phyloP scores from a whole-genome alignment of 2,113 vertebrate species.

The Dissostichus mawsoni region DNA sequence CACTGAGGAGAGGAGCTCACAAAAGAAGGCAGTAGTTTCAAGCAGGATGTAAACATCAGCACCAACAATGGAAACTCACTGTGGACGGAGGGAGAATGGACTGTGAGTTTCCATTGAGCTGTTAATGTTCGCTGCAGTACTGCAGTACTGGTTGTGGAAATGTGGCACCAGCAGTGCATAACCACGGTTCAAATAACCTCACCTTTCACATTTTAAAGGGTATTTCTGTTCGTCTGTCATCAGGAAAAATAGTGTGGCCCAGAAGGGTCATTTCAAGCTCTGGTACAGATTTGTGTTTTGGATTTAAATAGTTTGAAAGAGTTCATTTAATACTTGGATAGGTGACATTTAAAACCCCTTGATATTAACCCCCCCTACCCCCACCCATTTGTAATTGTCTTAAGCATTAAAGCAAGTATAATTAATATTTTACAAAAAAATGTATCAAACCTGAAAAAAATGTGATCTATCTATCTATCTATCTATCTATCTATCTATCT shows the following conservation, averaged over 20 bases:
- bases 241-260: constrained; percentile 50
- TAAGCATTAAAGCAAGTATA: no score
- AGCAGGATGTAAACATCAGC: constrained; percentile 30
- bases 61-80: constrained; percentile 41
- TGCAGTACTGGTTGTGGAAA: neutral
- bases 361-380: neutral
- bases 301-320: constrained; percentile 24
- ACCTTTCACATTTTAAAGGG: constrained; percentile 47
- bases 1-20: constrained; percentile 30
- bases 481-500: no score
- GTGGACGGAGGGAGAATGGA: constrained; percentile 13
- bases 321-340: constrained; percentile 40
- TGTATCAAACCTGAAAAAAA: neutral
- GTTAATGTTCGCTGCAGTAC: neutral
- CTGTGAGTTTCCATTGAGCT: constrained; percentile 17
- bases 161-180: constrained; percentile 24
- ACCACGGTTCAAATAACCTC: constrained; percentile 41
- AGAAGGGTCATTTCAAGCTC: constrained; percentile 14
- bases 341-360: neutral
- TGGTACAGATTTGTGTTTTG: constrained; percentile 33
- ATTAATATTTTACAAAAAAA: neutral
- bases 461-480: no score
- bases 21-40: constrained; percentile 39
- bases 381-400: neutral
- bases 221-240: constrained; percentile 45